Evolutionary conservation across 2,888 invertebrate genomes (phyloP).

Genomic region (Panopea generosa): DNA sequence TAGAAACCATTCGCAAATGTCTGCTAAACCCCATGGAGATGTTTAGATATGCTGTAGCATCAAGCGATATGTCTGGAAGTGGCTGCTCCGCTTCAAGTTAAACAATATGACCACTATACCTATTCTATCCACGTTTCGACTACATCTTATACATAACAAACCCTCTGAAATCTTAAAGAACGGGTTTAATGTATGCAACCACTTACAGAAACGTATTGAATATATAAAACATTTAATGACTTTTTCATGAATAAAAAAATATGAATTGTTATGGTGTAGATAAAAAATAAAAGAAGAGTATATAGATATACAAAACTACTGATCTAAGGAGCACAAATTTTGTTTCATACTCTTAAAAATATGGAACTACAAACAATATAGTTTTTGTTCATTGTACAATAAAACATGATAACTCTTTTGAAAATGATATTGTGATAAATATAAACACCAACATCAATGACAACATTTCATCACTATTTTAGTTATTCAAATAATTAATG

Average conservation of each 20-base stretch:
- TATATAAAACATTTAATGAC: neutral
- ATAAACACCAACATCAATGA: conserved; percentile 2
- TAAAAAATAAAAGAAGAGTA: neutral
- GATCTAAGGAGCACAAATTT: neutral
- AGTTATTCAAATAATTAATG: conserved; percentile 1
- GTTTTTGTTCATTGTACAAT: neutral
- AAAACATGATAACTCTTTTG: neutral
- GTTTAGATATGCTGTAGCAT: neutral
- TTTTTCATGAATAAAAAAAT: neutral
- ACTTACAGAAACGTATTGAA: neutral
- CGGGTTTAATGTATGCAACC: neutral
- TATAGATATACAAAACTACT: neutral
- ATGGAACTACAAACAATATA: neutral
- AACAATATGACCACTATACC: neutral
- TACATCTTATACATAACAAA: neutral
- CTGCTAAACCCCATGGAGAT: neutral
- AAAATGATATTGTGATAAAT: conserved; percentile 1
- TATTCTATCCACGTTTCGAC: neutral
- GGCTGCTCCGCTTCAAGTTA: neutral
- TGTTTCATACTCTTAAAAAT: neutral
- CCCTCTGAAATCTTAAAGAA: neutral
- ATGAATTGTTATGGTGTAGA: neutral
- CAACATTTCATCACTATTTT: conserved; percentile 3
- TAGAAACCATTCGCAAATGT: neutral
- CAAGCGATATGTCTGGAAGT: neutral